phyloP scores from a whole-genome alignment of 1,140 invertebrate species.

The Drosophila teissieri region DNA sequence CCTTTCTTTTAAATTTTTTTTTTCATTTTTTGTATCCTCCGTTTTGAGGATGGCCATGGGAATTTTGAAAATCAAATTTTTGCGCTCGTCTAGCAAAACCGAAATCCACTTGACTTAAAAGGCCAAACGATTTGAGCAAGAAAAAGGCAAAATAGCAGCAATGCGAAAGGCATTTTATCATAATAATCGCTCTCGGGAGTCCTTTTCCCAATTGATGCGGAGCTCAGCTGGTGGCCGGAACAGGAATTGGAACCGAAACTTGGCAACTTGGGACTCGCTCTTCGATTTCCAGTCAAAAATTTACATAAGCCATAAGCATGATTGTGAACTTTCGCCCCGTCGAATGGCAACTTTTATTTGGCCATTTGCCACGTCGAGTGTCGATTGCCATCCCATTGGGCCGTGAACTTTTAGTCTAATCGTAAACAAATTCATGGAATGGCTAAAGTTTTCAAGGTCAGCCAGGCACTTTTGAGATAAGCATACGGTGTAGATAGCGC shows the following conservation, averaged over 20 bases:
- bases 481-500: not conserved
- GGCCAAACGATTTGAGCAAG: constrained; percentile 22
- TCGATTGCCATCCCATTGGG: constrained; percentile 68
- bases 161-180: constrained; percentile 74
- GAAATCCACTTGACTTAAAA: constrained; percentile 53
- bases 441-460: constrained; percentile 62
- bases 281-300: constrained; percentile 40
- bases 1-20: constrained; percentile 9
- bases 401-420: constrained; percentile 63
- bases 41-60: not conserved
- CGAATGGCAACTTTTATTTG: constrained; percentile 56
- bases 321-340: constrained; percentile 71
- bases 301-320: constrained; percentile 72
- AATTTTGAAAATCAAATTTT: constrained; percentile 38
- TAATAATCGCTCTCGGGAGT: constrained; percentile 80
- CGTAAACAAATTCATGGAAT: constrained; percentile 72
- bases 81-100: constrained; percentile 11
- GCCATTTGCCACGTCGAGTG: constrained; percentile 56
- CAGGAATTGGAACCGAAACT: constrained; percentile 32
- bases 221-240: constrained; percentile 48
- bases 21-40: constrained; percentile 9
- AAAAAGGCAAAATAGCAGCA: constrained; percentile 19
- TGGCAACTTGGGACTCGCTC: not conserved
- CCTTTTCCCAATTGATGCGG: constrained; percentile 36
- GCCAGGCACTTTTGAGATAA: not conserved